Base-by-base conservation (phyloP, 2,113 vertebrate species). In the Oncorhynchus nerka region DNA sequence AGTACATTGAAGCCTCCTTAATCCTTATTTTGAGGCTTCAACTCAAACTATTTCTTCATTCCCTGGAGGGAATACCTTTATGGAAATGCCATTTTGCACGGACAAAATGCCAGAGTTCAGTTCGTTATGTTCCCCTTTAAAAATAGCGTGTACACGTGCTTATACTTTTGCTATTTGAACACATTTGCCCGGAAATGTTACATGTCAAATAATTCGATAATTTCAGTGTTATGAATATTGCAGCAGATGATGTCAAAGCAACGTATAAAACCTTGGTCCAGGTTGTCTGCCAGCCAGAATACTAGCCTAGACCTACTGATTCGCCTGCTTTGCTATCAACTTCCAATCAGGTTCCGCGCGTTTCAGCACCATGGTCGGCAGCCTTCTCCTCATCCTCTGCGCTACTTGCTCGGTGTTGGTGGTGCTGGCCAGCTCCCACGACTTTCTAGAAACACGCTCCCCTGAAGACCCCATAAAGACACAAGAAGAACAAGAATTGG, bases 401-500 rank as follows among this genome's bases (percentile, higher is more conserved):
- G 9, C 89, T 2, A 80, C 79, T 24, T 78, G 81, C 39, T 45
- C 39, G 9, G 39, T 89, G 4, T 80, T 90, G 57, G 26, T 91
- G 20, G 65, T 86, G 15, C 28, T 89, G 9, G 85, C 78, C 4
- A 72, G 55, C 34, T 85, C 85, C 4, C 82, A 90, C 6, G 85
- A 90, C 20, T 71, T 85, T 2, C 65, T 86, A 0, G 84, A 86
- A 68, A 70, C 83, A 66, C 84, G 86, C 22, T 88, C 51, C 51
- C 16, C 87, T 1, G 66, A 28, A n/a, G 81, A 78, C 67, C 32
- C 82, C 39, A 75, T 82, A 45, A 89, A 86, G 39, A 86, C 87
- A 16, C 90, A 86, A 39, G 89, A 88, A 49, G 88, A 90, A 68
- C 89, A 87, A 67, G 39, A 89, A 24, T 82, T 90, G 88, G 90